A percentile compares a stretch with the other conserved stretches of the same genome.
Evolutionary conservation across 1,140 invertebrate genomes (phyloP).

Genomic region (Brachionus plicatilis): DNA sequence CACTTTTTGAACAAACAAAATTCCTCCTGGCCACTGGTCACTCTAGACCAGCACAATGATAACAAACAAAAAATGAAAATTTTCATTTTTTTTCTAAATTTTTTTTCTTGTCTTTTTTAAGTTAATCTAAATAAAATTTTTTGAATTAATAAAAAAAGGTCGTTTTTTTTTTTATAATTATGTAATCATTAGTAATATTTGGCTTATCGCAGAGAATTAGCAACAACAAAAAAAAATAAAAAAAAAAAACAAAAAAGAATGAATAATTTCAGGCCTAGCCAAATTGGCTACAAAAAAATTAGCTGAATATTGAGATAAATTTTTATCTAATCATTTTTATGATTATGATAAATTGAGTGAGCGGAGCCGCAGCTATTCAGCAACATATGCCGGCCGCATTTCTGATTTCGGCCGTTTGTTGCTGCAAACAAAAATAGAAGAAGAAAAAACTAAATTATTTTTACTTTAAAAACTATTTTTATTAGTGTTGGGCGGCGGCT

Average conservation of each 20-base stretch:
- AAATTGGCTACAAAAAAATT: background rate
- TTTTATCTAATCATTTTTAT: slow-evolving; percentile 26
- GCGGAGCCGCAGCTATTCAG: background rate
- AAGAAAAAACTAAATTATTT: no score
- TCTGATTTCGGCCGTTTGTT: background rate
- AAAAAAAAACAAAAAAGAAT: background rate
- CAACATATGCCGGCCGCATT: background rate
- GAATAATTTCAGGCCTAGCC: background rate
- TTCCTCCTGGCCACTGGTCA: background rate
- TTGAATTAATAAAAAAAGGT: background rate
- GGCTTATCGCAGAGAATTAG: background rate
- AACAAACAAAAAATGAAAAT: background rate
- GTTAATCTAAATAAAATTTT: background rate
- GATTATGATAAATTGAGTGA: background rate
- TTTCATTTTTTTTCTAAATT: background rate
- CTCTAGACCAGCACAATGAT: background rate
- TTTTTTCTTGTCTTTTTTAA: background rate
- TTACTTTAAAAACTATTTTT: no score
- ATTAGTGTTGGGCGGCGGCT: no score
- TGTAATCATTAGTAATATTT: background rate
- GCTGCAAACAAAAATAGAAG: background rate
- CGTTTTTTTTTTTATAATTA: background rate
- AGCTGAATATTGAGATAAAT: background rate
- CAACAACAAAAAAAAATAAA: background rate
- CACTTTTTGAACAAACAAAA: background rate